phyloP scores from a whole-genome alignment of 2,888 invertebrate genomes.

The Andricus quercusramuli region DNA sequence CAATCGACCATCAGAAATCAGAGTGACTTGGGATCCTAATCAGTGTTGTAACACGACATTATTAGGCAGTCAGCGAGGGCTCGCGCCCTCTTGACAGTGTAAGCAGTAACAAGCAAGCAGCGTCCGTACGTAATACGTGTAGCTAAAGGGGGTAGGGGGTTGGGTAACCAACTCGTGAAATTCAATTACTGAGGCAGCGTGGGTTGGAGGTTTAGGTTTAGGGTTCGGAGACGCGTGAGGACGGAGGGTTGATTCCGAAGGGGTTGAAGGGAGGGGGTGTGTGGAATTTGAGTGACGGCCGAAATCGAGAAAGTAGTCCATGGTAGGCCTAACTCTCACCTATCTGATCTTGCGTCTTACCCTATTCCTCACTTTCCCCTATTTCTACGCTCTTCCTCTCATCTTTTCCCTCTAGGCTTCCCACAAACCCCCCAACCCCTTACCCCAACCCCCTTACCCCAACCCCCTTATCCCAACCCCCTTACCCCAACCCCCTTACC shows the following conservation, averaged over 20 bases:
- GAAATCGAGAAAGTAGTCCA: conserved; percentile 70
- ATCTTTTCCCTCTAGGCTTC: conserved; percentile 16
- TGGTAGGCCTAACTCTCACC: conserved; percentile 53
- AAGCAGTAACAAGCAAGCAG: conserved; percentile 49
- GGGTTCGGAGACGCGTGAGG: conserved; percentile 56
- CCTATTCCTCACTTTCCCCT: conserved; percentile 43
- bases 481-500: no score
- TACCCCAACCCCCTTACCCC: no score
- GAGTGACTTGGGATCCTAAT: conserved; percentile 59
- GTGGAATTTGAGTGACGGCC: conserved; percentile 74
- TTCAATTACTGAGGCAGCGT: conserved; percentile 77
- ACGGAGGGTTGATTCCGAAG: conserved; percentile 52
- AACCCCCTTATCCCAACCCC: no score
- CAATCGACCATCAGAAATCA: conserved; percentile 49
- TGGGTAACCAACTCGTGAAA: conserved; percentile 79
- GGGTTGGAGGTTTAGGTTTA: conserved; percentile 63
- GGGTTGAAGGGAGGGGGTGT: conserved; percentile 64
- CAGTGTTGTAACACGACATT: conserved; percentile 64
- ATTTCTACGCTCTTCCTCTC: not conserved
- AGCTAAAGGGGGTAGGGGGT: conserved; percentile 66
- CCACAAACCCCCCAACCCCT: not conserved
- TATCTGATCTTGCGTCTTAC: conserved; percentile 68
- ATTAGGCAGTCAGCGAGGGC: conserved; percentile 70
- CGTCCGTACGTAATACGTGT: conserved; percentile 53
- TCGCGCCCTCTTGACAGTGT: conserved; percentile 57